phyloP scores from a whole-genome alignment of 1,140 invertebrate species.

The Drosophila busckii region DNA sequence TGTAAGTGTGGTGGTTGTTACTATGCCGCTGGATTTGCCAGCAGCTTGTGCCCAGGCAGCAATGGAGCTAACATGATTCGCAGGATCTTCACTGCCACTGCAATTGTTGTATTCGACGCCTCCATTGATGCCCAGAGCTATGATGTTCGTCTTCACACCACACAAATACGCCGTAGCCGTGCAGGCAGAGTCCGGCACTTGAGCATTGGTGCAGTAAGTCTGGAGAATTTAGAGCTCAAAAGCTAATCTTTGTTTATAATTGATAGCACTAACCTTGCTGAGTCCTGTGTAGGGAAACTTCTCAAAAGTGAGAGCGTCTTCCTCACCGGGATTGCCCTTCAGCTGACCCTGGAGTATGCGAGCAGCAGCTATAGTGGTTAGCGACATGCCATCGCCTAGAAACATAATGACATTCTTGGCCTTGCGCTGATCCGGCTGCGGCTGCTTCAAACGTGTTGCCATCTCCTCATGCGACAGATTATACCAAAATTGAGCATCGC shows the following conservation, averaged over 20 bases:
- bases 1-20: slow-evolving; percentile 72
- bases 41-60: slow-evolving; percentile 90
- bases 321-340: slow-evolving; percentile 82
- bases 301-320: slow-evolving; percentile 86
- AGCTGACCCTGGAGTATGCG: slow-evolving; percentile 84
- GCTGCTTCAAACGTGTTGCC: slow-evolving; percentile 23
- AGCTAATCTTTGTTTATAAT: background rate
- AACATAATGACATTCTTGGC: slow-evolving; percentile 89
- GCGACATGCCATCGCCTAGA: slow-evolving; percentile 89
- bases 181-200: slow-evolving; percentile 89
- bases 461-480: slow-evolving; percentile 50
- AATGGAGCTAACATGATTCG: slow-evolving; percentile 83
- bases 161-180: slow-evolving; percentile 85
- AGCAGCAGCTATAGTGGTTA: slow-evolving; percentile 85
- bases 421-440: slow-evolving; percentile 22
- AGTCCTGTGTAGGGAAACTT: slow-evolving; percentile 86
- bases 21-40: slow-evolving; percentile 80
- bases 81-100: slow-evolving; percentile 81
- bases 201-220: slow-evolving; percentile 86
- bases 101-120: slow-evolving; percentile 85
- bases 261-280: slow-evolving; percentile 80
- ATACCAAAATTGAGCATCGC: slow-evolving; percentile 55
- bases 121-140: slow-evolving; percentile 83
- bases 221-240: background rate
- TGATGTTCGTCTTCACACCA: slow-evolving; percentile 86